phyloP scores from a whole-genome alignment of 1,140 invertebrate species.

The Anastrepha obliqua region DNA sequence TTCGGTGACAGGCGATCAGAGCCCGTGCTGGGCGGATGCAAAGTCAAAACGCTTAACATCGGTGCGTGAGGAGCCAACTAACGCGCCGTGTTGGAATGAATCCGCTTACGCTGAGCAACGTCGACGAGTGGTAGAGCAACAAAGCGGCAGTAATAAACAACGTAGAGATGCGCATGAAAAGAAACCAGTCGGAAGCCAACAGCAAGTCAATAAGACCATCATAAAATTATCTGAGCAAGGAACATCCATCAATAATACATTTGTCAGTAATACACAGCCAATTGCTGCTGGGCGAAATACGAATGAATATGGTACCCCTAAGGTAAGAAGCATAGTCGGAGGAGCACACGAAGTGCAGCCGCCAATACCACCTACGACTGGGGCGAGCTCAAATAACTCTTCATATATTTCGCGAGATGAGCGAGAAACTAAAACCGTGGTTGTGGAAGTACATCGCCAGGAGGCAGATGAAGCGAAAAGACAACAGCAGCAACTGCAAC shows the following conservation, averaged over 20 bases:
- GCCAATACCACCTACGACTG: constrained; percentile 58
- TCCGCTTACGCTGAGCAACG: constrained; percentile 22
- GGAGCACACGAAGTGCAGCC: constrained; percentile 58
- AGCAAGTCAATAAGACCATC: constrained; percentile 79
- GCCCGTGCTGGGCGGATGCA: constrained; percentile 78
- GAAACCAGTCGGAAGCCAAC: constrained; percentile 57
- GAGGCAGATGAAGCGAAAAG: constrained; percentile 41
- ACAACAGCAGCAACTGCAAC: constrained; percentile 53
- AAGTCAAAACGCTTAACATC: constrained; percentile 79
- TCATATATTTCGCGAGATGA: constrained; percentile 53
- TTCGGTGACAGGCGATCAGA: constrained; percentile 83
- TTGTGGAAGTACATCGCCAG: constrained; percentile 76
- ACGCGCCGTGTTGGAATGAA: constrained; percentile 34
- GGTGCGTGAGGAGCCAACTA: constrained; percentile 77
- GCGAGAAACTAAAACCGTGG: constrained; percentile 78
- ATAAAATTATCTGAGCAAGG: constrained; percentile 82
- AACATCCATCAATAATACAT: constrained; percentile 80
- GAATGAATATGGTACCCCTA: constrained; percentile 6
- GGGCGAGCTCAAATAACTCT: not conserved
- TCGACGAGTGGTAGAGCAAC: not conserved
- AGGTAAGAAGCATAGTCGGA: not conserved
- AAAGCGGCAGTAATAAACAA: not conserved
- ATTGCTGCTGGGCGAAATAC: not conserved
- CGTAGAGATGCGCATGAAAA: constrained; percentile 23
- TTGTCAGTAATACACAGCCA: constrained; percentile 60